These are phyloP conservation scores for Athene noctua DNA, from an alignment of 2,113 vertebrate genomes.

Conservation along the genomic window DNA sequence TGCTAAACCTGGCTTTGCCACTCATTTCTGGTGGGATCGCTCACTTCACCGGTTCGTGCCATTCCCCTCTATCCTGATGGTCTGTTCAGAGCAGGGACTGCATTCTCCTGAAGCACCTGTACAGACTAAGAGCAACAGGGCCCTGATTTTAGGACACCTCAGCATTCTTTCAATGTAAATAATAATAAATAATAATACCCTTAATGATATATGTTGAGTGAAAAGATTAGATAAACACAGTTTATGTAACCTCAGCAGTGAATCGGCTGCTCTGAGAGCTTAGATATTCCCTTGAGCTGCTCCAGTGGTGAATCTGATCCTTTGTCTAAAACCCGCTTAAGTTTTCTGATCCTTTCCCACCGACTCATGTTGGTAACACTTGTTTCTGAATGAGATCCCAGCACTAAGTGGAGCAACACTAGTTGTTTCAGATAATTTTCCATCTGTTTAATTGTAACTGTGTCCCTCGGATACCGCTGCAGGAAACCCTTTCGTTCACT, in stretches of 20 bases:
- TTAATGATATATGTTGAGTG: neutral
- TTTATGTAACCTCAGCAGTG: neutral
- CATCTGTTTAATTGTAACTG: neutral
- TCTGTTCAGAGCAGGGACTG: neutral
- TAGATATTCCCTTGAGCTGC: neutral
- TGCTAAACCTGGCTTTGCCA: neutral
- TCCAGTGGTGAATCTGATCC: neutral
- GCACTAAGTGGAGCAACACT: neutral
- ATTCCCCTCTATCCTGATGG: neutral
- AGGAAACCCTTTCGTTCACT: neutral
- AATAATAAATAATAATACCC: neutral
- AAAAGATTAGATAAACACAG: neutral
- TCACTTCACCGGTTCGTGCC: neutral
- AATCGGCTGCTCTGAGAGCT: neutral
- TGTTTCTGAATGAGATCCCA: neutral
- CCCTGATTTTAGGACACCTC: neutral
- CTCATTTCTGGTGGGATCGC: neutral
- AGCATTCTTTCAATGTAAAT: neutral
- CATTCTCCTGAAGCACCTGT: neutral
- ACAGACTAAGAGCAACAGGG: neutral
- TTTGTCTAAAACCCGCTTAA: neutral
- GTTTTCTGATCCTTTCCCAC: neutral
- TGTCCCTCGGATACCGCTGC: neutral
- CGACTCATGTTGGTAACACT: rapidly evolving
- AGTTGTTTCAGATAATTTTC: neutral